These are phyloP conservation scores for Anthonomus grandis DNA, from an alignment of 1,140 invertebrate genomes.

Conservation along the genomic window DNA sequence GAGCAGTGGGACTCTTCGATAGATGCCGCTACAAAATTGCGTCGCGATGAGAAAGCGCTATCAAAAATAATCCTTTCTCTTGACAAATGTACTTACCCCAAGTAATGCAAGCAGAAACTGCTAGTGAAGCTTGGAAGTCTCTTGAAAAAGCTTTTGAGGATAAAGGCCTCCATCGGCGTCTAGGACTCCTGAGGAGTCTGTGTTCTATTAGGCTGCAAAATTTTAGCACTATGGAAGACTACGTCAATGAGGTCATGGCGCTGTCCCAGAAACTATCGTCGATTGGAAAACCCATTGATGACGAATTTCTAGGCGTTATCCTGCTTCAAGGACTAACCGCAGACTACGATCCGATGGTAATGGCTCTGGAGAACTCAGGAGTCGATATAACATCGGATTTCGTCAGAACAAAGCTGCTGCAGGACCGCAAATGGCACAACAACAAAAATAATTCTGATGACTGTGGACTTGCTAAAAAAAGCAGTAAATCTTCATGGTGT, in stretches of 20 bases:
- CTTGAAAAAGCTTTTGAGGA: conserved; percentile 26
- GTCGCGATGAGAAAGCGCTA: conserved; percentile 18
- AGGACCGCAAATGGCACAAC: conserved; percentile 39
- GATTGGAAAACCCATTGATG: conserved; percentile 34
- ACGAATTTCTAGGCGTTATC: conserved; percentile 34
- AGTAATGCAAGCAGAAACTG: conserved; percentile 10
- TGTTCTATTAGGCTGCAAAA: conserved; percentile 28
- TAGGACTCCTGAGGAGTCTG: conserved; percentile 13
- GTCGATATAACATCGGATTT: conserved; percentile 35
- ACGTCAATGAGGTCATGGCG: conserved; percentile 22
- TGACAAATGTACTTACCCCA: conserved; percentile 20
- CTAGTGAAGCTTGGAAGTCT: conserved; percentile 16
- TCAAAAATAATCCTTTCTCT: conserved; percentile 27
- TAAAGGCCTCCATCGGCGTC: conserved; percentile 12
- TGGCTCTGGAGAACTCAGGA: conserved; percentile 43
- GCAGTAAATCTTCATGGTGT: conserved; percentile 19
- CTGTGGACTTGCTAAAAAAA: conserved; percentile 11
- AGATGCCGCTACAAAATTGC: background rate
- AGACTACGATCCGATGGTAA: conserved; percentile 42
- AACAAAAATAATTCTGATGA: conserved; percentile 1
- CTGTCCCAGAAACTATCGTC: conserved; percentile 15
- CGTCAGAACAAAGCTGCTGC: conserved; percentile 42
- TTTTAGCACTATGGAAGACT: conserved; percentile 12
- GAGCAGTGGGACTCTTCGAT: conserved; percentile 1
- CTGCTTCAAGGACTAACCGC: conserved; percentile 37